Evolutionary conservation across 2,797 vertebrate species (phyloP), one percentile per base, ranked within the genome.

Genomic region (Rallus crepitans): DNA sequence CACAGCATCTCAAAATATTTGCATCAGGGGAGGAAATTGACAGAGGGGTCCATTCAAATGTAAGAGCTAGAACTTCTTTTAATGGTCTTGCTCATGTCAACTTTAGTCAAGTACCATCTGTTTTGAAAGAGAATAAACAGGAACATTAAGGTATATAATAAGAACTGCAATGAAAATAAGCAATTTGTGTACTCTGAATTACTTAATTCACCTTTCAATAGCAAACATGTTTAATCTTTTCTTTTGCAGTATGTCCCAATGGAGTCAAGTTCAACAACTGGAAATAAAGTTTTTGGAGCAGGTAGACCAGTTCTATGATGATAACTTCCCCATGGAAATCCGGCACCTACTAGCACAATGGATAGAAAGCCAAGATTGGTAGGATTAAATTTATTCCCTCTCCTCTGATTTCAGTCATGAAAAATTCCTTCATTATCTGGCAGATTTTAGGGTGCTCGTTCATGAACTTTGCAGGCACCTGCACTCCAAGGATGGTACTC

Each of bases 311-410:
- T 98, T 99, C 95, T 99, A 99, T 5, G 99, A 99, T 92, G 99
- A 99, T 82, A 99, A 99, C 93, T 99, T 99, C 95, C 99, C 99
- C 45, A 99, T 99, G 99, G 99, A 99, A 97, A 98, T 99, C 89
- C 97, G 99, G 10, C 99, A 99, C 90, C 98, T 99, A n/a, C 97
- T 99, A 91, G 99, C 99, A 61, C 97, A 97, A 90, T 99, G 99
- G 99, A 99, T 99, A 93, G 99, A 99, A 97, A 98, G 97, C 78
- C 99, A 99, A 97, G 99, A 99, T 66, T 99, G 99, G 99, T 99
- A 98, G 97, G 98, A 79, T 82, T 78, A 75, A 55, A 42, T 9
- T 33, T 82, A 31, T 75, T 48, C 30, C 82, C 24, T 84, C 66
- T 75, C 18, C 4, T 85, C 25, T 35, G 19, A 50, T 48, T 75